Evolutionary conservation across 1,140 invertebrate genomes (phyloP), one percentile per base, ranked within the genome.

Genomic region (Orchestia grillus): DNA sequence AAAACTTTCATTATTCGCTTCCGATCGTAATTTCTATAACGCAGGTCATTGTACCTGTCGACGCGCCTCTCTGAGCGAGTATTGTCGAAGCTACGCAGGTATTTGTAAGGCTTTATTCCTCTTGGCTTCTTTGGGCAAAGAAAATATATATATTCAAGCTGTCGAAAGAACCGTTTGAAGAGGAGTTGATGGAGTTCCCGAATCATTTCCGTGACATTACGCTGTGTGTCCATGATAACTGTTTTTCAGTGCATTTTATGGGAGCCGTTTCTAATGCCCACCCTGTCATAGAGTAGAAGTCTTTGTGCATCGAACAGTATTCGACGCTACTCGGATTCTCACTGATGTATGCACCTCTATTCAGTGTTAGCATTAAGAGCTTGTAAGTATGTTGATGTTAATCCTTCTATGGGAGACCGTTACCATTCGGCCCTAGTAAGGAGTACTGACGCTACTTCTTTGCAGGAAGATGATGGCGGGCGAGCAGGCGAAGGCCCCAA

Each of bases 401-500:
- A 77, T 36, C 36, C 15, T 77, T 77, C 62, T 1, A 19, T 19
- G 36, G 28, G 11, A 77, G 36, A 77, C 36, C 11, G 15, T 19
- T 19, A 8, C 6, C 11, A 77, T 23, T 77, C 11, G 36, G 62
- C 36, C 11, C 62, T 77, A 77, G 62, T 8, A 16, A 91, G 11
- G 36, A 42, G 88, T 44, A 91, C 36, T 91, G 88, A 91, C 88
- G 88, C 41, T 91, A 91, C 6, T 91, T 91, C 88, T 91, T 77
- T 91, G 88, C 88, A 91, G 88, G 88, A 91, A 91, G 88, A 91
- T 43, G 88, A 91, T 44, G 88, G 88, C 41, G 44, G 88, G 6
- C 88, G 88, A 42, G 44, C 41, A 16, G 88, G 15, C 4, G 88
- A 91, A 19, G 41, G 41, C 41, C 41, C 41, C 88, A 91, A 91